Evolutionary conservation across 2,797 vertebrate genomes (phyloP).

Genomic region (Pangasius krempfi): DNA sequence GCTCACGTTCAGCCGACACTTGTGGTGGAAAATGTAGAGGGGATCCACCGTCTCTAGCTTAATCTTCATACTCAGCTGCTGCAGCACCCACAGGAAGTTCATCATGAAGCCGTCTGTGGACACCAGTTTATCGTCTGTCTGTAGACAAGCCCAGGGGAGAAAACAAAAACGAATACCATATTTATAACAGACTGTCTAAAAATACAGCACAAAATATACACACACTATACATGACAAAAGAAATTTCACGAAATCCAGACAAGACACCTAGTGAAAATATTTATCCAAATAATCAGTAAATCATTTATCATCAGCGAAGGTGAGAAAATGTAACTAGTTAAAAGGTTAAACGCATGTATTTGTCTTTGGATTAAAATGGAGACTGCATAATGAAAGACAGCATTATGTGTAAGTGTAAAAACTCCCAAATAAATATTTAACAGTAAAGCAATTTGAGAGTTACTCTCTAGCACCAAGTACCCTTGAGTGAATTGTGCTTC

Average conservation of each 20-base stretch:
- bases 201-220: neutral
- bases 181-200: neutral
- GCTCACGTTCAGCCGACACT: conserved; percentile 88
- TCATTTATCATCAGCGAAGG: neutral
- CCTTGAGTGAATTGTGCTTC: neutral
- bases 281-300: neutral
- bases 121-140: conserved; percentile 97
- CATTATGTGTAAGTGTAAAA: neutral
- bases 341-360: neutral
- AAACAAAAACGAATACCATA: neutral
- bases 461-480: neutral
- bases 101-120: conserved; percentile 99
- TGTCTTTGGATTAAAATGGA: neutral
- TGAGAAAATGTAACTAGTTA: neutral
- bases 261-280: neutral
- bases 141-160: neutral
- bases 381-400: neutral
- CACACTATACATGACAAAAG: no score
- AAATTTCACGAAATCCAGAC: neutral
- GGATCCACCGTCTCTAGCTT: conserved; percentile 97
- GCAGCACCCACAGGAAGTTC: conserved; percentile 97
- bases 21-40: conserved; percentile 93
- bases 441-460: neutral
- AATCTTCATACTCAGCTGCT: conserved; percentile 97
- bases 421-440: neutral